phyloP scores from a whole-genome alignment of 1,140 invertebrate genomes.

The Zaprionus inermis region DNA sequence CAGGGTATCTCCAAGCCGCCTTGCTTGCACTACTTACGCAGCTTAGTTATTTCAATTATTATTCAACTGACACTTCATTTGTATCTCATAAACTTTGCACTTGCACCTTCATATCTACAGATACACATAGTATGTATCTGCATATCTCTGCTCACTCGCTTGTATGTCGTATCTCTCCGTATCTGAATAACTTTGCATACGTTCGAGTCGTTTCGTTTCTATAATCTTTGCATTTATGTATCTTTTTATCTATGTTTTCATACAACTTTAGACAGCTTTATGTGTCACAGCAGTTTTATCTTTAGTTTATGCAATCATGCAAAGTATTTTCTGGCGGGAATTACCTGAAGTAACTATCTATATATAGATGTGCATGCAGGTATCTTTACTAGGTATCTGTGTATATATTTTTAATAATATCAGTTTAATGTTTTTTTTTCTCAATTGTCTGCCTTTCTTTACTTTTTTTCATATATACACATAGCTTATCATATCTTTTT shows the following conservation, averaged over 20 bases:
- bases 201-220: neutral
- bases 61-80: neutral
- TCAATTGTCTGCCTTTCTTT: too few relatives aligned
- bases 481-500: too few relatives aligned
- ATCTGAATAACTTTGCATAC: slow-evolving; percentile 3
- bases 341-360: too few relatives aligned
- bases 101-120: neutral
- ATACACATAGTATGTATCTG: neutral
- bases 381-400: too few relatives aligned
- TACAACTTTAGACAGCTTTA: neutral
- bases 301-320: neutral
- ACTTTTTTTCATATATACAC: too few relatives aligned
- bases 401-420: too few relatives aligned
- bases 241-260: slow-evolving; percentile 5
- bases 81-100: slow-evolving; percentile 1
- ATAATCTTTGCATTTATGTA: slow-evolving; percentile 13
- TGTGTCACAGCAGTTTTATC: neutral
- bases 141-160: neutral
- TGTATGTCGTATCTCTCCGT: neutral
- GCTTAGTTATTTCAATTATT: neutral
- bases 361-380: too few relatives aligned
- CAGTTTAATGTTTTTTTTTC: too few relatives aligned
- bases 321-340: neutral
- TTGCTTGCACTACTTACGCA: neutral
- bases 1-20: neutral